Evolutionary conservation across 2,797 vertebrate species (phyloP).

Genomic region (Adrianichthys oophorus): DNA sequence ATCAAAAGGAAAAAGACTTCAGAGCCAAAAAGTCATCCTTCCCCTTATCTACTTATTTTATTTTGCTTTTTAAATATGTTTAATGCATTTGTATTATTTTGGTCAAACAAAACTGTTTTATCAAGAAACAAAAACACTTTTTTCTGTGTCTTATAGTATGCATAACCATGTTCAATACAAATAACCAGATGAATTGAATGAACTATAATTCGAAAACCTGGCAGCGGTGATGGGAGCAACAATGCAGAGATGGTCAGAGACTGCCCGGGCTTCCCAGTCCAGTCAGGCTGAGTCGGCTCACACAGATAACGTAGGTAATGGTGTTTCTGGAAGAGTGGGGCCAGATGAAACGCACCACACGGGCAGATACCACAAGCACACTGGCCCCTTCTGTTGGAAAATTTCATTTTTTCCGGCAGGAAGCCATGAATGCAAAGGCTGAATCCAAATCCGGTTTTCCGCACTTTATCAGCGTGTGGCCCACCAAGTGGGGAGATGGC

Average conservation of each 20-base stretch:
- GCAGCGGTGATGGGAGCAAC: constrained; percentile 20
- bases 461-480: constrained; percentile 92
- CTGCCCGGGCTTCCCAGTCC: constrained; percentile 71
- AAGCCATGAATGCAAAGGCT: constrained; percentile 89
- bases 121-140: not conserved
- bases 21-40: constrained; percentile 62
- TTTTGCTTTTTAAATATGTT: constrained; percentile 31
- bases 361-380: constrained; percentile 87
- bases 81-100: not conserved
- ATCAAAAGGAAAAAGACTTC: constrained; percentile 71
- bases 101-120: not conserved
- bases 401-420: constrained; percentile 92
- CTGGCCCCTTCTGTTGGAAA: constrained; percentile 90
- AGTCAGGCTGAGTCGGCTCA: constrained; percentile 82
- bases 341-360: constrained; percentile 87
- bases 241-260: constrained; percentile 39
- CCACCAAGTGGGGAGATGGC: constrained; percentile 91
- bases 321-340: constrained; percentile 90
- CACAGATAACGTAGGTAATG: constrained; percentile 89
- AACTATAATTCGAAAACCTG: constrained; percentile 24
- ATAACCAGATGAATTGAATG: constrained; percentile 31
- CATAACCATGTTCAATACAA: constrained; percentile 5
- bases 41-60: constrained; percentile 44
- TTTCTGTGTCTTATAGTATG: constrained; percentile 1
- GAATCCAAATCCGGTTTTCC: constrained; percentile 93